Conservation (phyloP, 2,113 vertebrate genomes). For the Leucosticte australis region DNA sequence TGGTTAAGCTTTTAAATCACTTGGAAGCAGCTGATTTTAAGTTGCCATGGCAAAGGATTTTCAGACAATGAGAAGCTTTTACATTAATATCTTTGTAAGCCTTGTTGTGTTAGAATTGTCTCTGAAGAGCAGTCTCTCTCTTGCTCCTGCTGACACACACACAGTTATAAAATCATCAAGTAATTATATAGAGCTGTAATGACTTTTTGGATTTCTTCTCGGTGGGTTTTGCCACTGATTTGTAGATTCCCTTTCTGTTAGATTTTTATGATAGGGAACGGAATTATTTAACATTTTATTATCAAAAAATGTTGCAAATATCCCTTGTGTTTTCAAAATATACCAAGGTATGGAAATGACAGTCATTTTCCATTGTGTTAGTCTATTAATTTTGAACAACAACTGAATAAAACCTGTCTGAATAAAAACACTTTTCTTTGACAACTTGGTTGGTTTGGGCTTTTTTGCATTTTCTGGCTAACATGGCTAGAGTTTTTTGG, state of each 20-base stretch:
- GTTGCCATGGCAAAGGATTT: constrained; percentile 79
- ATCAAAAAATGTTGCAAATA: constrained; percentile 40
- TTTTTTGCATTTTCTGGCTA: neutral
- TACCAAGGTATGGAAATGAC: neutral
- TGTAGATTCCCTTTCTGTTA: constrained; percentile 49
- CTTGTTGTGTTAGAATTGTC: constrained; percentile 72
- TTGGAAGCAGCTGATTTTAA: constrained; percentile 71
- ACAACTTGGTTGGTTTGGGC: neutral
- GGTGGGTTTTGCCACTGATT: constrained; percentile 32
- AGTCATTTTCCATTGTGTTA: neutral
- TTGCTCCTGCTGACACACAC: constrained; percentile 55
- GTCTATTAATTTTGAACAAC: neutral
- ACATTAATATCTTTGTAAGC: constrained; percentile 67
- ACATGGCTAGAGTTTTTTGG: neutral
- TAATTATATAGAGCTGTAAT: constrained; percentile 71
- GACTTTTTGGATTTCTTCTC: constrained; percentile 54
- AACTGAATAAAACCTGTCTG: neutral
- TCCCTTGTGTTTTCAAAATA: constrained; percentile 5
- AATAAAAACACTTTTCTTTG: neutral
- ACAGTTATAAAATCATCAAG: constrained; percentile 70
- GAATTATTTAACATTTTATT: constrained; percentile 8
- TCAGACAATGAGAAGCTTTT: constrained; percentile 73
- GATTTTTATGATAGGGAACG: constrained; percentile 50
- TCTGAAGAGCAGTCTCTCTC: constrained; percentile 59
- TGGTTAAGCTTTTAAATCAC: constrained; percentile 71